Evolutionary conservation across 2,797 vertebrate genomes (phyloP).

Genomic region (Rhinogobio ventralis): DNA sequence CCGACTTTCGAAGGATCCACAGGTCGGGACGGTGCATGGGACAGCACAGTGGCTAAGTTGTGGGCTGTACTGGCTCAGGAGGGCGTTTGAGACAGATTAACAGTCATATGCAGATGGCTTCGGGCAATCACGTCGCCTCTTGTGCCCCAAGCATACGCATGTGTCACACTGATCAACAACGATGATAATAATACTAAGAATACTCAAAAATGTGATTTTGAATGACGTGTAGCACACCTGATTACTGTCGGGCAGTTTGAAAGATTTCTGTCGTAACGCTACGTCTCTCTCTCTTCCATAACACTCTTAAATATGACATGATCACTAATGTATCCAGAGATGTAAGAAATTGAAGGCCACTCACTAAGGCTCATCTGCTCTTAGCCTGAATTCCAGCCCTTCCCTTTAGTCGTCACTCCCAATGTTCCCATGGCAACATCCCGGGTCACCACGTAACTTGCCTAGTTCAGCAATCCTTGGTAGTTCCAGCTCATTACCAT

Average conservation of each 20-base stretch:
- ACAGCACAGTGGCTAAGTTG: constrained; percentile 43
- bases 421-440: constrained; percentile 38
- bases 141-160: constrained; percentile 38
- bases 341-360: constrained; percentile 61
- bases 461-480: constrained; percentile 35
- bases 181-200: constrained; percentile 63
- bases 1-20: constrained; percentile 35
- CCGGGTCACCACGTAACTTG: constrained; percentile 34
- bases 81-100: constrained; percentile 48
- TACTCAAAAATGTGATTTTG: constrained; percentile 70
- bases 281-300: constrained; percentile 15
- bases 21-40: background rate
- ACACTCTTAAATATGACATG: constrained; percentile 35
- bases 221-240: constrained; percentile 29
- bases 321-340: constrained; percentile 36
- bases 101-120: constrained; percentile 60
- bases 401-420: constrained; percentile 33
- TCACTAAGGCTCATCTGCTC: constrained; percentile 55
- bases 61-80: constrained; percentile 36
- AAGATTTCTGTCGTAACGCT: constrained; percentile 34
- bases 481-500: constrained; percentile 39
- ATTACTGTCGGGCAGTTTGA: constrained; percentile 41
- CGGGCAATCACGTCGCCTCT: constrained; percentile 38
- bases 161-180: constrained; percentile 54
- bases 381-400: constrained; percentile 43